Base-by-base conservation (phyloP, 2,113 vertebrate species). In the Steatornis caripensis region DNA sequence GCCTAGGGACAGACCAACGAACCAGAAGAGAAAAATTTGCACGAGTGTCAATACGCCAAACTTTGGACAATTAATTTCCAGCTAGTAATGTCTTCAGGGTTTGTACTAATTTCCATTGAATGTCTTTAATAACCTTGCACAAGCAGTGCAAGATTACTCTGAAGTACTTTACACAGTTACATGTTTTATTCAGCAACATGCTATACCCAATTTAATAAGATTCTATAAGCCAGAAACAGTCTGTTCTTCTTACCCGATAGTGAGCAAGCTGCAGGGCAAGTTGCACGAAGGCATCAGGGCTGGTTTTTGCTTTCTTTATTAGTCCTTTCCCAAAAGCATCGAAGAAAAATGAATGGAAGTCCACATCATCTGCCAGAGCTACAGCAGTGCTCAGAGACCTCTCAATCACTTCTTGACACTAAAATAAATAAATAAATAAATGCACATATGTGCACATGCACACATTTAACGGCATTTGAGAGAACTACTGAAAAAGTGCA, bases 201-300 rank as follows among this genome's bases (percentile, higher is more conserved):
- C 19, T 39, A 26, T 10, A 29, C 3, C 8, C 12, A 84, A 18
- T 30, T 32, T 23, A 79, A 24, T 8, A 58, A 69, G 36, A 51
- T 8, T 77, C 62, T 51, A 1, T 14, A 34, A 41, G 21, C 3
- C 83, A 76, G 45, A 72, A 84, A 26, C 26, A 70, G 21, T 34
- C 5, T 11, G 46, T 9, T 32, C 41, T n/a, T 20, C 96, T 96
- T 86, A 99, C 99, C 98, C 98, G 98, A 92, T 98, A 99, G 89
- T 99, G 99, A 21, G 99, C 99, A 66, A 99, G 98, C 98, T 99
- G 99, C 22, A 99, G 98, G 18, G 99, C 98, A 6, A 99, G 98
- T 87, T 99, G 99, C 79, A 99, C 98, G 16, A 99, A 99, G 74
- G 98, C 99, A 37, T 99, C 99, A 0, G 99, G 99, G 89, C 99